These are phyloP conservation scores for Flexamia atlantica DNA, from an alignment of 2,888 invertebrate genomes.

Conservation along the genomic window DNA sequence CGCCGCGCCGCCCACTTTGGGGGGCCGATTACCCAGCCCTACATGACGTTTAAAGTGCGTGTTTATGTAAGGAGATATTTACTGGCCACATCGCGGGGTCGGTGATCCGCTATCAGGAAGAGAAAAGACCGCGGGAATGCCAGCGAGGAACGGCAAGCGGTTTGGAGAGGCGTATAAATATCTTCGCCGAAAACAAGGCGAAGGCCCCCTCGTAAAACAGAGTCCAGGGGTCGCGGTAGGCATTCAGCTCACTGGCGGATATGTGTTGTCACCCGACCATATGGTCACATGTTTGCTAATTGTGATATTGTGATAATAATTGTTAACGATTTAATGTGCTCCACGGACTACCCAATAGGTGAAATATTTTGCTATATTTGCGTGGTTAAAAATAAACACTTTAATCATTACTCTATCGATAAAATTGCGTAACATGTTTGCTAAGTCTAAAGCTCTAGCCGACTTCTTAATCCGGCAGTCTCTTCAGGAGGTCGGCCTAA, in stretches of 20 bases:
- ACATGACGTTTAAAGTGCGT: neutral
- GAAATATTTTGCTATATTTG: too few species aligned
- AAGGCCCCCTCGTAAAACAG: slow-evolving; percentile 34
- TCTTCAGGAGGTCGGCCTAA: too few species aligned
- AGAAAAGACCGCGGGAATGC: neutral
- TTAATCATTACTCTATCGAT: too few species aligned
- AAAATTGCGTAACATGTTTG: too few species aligned
- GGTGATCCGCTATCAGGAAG: slow-evolving; percentile 29
- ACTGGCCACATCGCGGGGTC: slow-evolving; percentile 8
- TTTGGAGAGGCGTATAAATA: slow-evolving; percentile 47
- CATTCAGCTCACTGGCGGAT: neutral
- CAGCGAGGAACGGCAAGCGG: slow-evolving; percentile 5
- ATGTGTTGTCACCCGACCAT: slow-evolving; percentile 8
- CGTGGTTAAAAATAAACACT: too few species aligned
- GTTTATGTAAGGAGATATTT: slow-evolving; percentile 33
- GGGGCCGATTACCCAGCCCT: neutral
- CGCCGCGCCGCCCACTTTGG: neutral
- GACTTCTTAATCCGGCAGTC: too few species aligned
- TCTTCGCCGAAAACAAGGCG: slow-evolving; percentile 43
- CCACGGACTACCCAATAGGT: too few species aligned
- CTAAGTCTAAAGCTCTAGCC: too few species aligned
- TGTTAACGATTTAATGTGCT: too few species aligned
- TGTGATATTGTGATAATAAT: neutral
- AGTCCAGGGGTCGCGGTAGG: neutral
- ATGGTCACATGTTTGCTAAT: neutral